These are phyloP conservation scores for Microtus agrestis DNA, from an alignment of 2,797 vertebrate species.

Conservation along the genomic window DNA sequence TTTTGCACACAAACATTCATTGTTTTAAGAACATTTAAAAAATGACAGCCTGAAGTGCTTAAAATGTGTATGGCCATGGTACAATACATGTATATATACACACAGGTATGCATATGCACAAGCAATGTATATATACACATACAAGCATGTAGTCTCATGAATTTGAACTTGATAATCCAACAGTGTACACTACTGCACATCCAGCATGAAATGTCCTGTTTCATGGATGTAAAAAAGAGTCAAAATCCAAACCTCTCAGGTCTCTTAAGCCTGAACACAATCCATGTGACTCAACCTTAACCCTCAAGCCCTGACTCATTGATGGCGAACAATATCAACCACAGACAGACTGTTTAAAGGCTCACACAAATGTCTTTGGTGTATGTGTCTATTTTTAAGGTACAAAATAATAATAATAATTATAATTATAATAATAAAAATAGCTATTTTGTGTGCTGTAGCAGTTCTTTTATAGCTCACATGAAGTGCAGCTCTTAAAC, in stretches of 20 bases:
- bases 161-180: conserved; percentile 84
- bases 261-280: conserved; percentile 80
- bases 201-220: conserved; percentile 79
- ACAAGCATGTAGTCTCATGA: conserved; percentile 85
- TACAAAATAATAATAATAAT: conserved; percentile 91
- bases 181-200: conserved; percentile 87
- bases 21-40: conserved; percentile 87
- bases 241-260: conserved; percentile 74
- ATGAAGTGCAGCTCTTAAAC: conserved; percentile 93
- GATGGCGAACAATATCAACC: conserved; percentile 87
- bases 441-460: conserved; percentile 92
- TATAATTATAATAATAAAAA: conserved; percentile 91
- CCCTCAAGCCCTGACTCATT: conserved; percentile 85
- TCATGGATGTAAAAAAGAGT: conserved; percentile 82
- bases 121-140: conserved; percentile 87
- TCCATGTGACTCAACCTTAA: conserved; percentile 80
- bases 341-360: conserved; percentile 89
- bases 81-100: conserved; percentile 85
- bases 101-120: conserved; percentile 84
- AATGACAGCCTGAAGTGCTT: conserved; percentile 91
- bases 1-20: conserved; percentile 90
- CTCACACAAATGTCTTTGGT: conserved; percentile 95
- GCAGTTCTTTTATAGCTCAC: conserved; percentile 92
- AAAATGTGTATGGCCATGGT: conserved; percentile 84
- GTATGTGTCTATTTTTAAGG: conserved; percentile 92